Conservation (phyloP, 1,140 invertebrate genomes). For the Magallana angulata region DNA sequence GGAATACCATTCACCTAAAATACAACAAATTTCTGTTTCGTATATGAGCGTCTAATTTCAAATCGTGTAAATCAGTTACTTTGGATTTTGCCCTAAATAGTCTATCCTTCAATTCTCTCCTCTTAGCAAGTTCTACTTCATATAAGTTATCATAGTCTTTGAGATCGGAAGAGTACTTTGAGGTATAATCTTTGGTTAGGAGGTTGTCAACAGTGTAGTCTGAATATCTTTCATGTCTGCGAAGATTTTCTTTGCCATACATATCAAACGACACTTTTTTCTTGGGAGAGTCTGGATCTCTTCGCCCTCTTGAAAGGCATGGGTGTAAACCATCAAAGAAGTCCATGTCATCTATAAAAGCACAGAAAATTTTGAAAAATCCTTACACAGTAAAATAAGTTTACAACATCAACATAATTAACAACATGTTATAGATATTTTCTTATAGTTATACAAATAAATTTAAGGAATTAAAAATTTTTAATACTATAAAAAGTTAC, state of each 20-base stretch:
- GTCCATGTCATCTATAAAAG: conserved; percentile 13
- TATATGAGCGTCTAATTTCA: conserved; percentile 57
- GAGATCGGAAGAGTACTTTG: conserved; percentile 55
- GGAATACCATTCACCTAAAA: conserved; percentile 63
- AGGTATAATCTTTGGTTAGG: conserved; percentile 56
- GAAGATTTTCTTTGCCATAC: conserved; percentile 73
- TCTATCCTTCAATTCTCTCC: conserved; percentile 70
- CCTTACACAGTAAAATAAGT: too few relatives aligned
- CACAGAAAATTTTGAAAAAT: neutral
- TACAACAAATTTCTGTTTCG: conserved; percentile 67
- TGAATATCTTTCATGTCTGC: conserved; percentile 58
- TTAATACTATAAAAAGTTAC: too few relatives aligned
- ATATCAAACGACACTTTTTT: conserved; percentile 75
- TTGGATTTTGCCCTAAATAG: conserved; percentile 69
- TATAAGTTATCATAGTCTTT: conserved; percentile 63
- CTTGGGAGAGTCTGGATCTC: conserved; percentile 71
- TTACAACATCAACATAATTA: too few relatives aligned
- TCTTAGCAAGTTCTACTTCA: conserved; percentile 64
- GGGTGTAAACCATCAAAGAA: conserved; percentile 47
- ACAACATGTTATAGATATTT: too few relatives aligned
- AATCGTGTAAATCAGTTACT: conserved; percentile 62
- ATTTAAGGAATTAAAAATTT: too few relatives aligned
- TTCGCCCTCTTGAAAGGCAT: conserved; percentile 69
- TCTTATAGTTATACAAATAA: too few relatives aligned
- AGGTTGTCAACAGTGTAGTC: conserved; percentile 50